A percentile compares a stretch with the other conserved stretches of the same genome.
phyloP scores from a whole-genome alignment of 2,888 invertebrate genomes.

The Cheilosia vernalis region DNA sequence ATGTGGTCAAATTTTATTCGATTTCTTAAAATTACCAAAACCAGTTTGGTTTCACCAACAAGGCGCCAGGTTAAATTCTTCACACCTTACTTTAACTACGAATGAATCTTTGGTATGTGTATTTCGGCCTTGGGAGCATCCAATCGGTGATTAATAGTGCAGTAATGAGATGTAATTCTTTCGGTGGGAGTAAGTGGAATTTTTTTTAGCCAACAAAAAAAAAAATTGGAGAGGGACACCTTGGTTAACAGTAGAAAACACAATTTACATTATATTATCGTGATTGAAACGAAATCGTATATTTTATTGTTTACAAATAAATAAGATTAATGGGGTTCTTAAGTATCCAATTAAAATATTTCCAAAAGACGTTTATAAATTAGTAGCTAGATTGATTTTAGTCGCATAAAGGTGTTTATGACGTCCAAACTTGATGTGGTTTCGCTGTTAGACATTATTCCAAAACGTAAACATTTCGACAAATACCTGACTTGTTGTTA shows the following conservation, averaged over 20 bases:
- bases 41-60: conserved; percentile 14
- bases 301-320: not conserved
- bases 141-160: conserved; percentile 9
- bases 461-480: no score
- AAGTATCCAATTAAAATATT: not conserved
- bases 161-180: not conserved
- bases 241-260: not conserved
- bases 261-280: no score
- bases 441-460: no score
- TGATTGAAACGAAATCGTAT: no score
- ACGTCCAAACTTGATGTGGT: not conserved
- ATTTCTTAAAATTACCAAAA: not conserved
- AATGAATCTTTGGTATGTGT: not conserved
- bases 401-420: not conserved
- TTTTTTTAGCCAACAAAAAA: no score
- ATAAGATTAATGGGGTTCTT: not conserved
- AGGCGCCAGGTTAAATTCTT: conserved; percentile 19
- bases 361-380: not conserved
- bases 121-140: not conserved
- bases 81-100: not conserved
- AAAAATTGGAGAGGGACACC: not conserved
- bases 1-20: not conserved
- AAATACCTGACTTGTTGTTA: no score
- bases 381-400: conserved; percentile 1
- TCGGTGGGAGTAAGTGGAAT: no score